phyloP scores from a whole-genome alignment of 1,140 invertebrate genomes.

The Drosophila suzukii region DNA sequence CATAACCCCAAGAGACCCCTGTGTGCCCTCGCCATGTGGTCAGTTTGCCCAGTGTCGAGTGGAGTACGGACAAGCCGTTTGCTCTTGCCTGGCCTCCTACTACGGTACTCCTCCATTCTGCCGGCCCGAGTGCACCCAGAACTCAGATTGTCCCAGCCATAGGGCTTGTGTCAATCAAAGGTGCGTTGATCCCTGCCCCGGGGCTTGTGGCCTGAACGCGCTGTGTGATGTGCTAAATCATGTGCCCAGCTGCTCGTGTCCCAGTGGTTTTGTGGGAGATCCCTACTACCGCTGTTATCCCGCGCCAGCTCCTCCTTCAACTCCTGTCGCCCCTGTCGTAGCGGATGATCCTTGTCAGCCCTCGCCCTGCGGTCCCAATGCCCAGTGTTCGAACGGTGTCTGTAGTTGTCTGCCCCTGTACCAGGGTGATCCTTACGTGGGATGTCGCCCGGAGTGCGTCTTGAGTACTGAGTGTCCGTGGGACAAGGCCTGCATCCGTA shows the following conservation, averaged over 20 bases:
- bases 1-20: constrained; percentile 88
- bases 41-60: constrained; percentile 85
- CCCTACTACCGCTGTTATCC: constrained; percentile 88
- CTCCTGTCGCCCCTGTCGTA: constrained; percentile 86
- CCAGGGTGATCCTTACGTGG: constrained; percentile 89
- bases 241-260: constrained; percentile 90
- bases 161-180: constrained; percentile 92
- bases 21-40: constrained; percentile 92
- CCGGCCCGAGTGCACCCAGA: constrained; percentile 89
- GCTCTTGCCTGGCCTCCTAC: constrained; percentile 89
- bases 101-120: constrained; percentile 90
- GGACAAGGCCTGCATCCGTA: constrained; percentile 89
- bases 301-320: constrained; percentile 82
- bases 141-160: constrained; percentile 89
- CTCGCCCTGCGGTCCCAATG: constrained; percentile 91
- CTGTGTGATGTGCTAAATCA: constrained; percentile 91
- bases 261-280: constrained; percentile 87
- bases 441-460: constrained; percentile 93
- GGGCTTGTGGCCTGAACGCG: constrained; percentile 91
- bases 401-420: constrained; percentile 88
- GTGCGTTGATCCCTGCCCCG: constrained; percentile 92
- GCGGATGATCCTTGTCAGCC: constrained; percentile 89
- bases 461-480: constrained; percentile 92
- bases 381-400: constrained; percentile 87
- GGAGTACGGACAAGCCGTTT: constrained; percentile 87